These are phyloP conservation scores for Andrena praecox DNA, from an alignment of 2,888 invertebrate species.

Conservation along the genomic window DNA sequence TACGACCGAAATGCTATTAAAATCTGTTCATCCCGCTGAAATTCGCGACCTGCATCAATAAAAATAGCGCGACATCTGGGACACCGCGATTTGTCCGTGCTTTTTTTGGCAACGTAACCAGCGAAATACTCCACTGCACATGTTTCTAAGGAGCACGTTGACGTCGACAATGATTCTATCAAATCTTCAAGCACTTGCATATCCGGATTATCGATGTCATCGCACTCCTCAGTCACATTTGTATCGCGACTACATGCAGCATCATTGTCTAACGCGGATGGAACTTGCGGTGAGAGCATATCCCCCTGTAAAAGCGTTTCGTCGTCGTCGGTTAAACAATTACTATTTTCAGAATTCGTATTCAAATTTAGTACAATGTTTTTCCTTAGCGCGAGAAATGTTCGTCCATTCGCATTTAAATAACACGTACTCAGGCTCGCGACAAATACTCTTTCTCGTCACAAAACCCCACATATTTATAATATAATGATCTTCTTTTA, in stretches of 20 bases:
- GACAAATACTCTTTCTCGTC: too few species aligned
- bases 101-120: not conserved
- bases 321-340: not conserved
- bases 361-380: not conserved
- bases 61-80: not conserved
- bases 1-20: not conserved
- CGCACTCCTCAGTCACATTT: not conserved
- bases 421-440: too few species aligned
- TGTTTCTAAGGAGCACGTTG: conserved; percentile 7
- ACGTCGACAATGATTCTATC: not conserved
- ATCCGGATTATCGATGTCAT: not conserved
- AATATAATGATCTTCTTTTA: too few species aligned
- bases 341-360: not conserved
- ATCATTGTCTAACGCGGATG: not conserved
- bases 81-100: not conserved
- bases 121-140: conserved; percentile 6
- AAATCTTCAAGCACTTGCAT: not conserved
- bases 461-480: too few species aligned
- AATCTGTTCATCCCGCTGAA: not conserved
- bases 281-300: not conserved
- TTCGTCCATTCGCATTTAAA: too few species aligned
- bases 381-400: not conserved
- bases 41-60: not conserved
- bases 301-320: not conserved
- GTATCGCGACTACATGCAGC: not conserved